phyloP scores from a whole-genome alignment of 2,888 invertebrate species.

The Sphecodes monilicornis region DNA sequence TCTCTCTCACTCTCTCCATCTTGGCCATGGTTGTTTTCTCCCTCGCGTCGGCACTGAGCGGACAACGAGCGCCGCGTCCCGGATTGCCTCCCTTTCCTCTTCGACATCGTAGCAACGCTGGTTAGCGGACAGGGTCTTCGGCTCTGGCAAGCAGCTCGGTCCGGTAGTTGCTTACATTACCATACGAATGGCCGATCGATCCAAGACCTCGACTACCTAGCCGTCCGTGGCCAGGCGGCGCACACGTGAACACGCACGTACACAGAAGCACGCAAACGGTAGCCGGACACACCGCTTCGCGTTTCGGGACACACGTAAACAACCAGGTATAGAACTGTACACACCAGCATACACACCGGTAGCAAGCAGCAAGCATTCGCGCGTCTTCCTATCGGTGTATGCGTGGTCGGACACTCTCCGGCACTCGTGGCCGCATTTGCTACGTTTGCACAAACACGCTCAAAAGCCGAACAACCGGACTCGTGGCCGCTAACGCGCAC shows the following conservation, averaged over 20 bases:
- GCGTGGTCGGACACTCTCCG: slow-evolving; percentile 17
- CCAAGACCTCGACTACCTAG: slow-evolving; percentile 75
- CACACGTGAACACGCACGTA: slow-evolving; percentile 41
- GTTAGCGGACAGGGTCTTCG: slow-evolving; percentile 73
- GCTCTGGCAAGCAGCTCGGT: slow-evolving; percentile 81
- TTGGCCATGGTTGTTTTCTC: neutral
- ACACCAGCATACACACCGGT: neutral
- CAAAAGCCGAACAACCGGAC: slow-evolving; percentile 15
- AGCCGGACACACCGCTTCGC: slow-evolving; percentile 4
- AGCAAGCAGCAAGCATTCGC: neutral
- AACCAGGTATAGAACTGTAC: slow-evolving; percentile 13
- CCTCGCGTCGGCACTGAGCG: slow-evolving; percentile 17
- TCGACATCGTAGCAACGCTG: slow-evolving; percentile 65
- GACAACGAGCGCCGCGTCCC: slow-evolving; percentile 54
- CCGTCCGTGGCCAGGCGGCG: slow-evolving; percentile 53
- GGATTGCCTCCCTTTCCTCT: slow-evolving; percentile 65
- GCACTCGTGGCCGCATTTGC: slow-evolving; percentile 22
- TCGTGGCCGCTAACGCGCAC: neutral
- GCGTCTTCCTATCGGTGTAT: slow-evolving; percentile 8
- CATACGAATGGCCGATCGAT: slow-evolving; percentile 84
- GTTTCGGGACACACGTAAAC: slow-evolving; percentile 11
- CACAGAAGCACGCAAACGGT: neutral
- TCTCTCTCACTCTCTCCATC: slow-evolving; percentile 8
- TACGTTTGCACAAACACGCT: slow-evolving; percentile 33
- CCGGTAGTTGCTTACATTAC: slow-evolving; percentile 84